Percentiles rank a stretch among this genome's conserved stretches.
Evolutionary conservation across 2,888 invertebrate genomes (phyloP).

Genomic region (Octonoba sinensis): DNA sequence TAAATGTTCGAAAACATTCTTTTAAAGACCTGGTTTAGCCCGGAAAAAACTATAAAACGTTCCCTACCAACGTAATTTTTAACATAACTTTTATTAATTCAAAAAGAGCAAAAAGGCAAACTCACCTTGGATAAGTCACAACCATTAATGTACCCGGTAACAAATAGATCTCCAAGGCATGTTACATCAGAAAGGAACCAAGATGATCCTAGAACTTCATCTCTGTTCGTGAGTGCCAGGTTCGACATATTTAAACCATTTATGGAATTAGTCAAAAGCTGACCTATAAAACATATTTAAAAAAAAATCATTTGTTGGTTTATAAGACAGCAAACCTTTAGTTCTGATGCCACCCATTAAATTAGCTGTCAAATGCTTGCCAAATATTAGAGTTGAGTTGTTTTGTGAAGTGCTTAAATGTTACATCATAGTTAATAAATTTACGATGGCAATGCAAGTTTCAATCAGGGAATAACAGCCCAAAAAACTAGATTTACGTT

Average conservation of each 20-base stretch:
- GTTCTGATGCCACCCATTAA: no score
- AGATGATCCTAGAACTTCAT: slow-evolving; percentile 8
- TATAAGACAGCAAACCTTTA: neutral
- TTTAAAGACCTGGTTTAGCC: no score
- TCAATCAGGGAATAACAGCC: no score
- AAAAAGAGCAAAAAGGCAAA: neutral
- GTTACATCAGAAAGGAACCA: neutral
- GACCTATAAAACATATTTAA: slow-evolving; percentile 12
- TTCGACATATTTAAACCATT: slow-evolving; percentile 12
- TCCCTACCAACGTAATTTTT: no score
- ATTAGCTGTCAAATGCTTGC: no score
- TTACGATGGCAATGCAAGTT: no score
- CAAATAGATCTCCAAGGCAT: neutral
- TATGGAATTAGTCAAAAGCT: slow-evolving; percentile 2
- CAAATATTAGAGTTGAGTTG: no score
- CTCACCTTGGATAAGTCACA: slow-evolving; percentile 35
- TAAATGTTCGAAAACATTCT: no score
- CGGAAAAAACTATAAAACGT: no score
- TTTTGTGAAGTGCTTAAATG: no score
- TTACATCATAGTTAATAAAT: no score
- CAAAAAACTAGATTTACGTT: no score
- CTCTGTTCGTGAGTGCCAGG: slow-evolving; percentile 5
- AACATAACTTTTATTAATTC: neutral
- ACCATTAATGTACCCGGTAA: slow-evolving; percentile 35
- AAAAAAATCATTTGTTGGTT: neutral